Evolutionary conservation across 2,888 invertebrate genomes (phyloP), one percentile per base, ranked within the genome.

Genomic region (Epistrophella euchroma): DNA sequence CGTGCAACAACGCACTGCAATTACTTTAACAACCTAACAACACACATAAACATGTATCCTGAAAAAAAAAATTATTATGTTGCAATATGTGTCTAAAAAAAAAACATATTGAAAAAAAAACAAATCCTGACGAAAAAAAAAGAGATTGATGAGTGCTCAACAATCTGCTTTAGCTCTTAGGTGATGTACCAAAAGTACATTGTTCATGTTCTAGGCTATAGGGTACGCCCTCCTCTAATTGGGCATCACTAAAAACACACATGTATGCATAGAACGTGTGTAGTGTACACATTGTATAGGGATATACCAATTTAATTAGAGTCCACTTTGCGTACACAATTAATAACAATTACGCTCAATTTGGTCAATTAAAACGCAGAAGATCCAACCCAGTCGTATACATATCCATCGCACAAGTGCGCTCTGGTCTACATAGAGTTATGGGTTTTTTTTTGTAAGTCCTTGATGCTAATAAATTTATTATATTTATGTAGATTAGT

Each of bases 281-380:
- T 22, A 35, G 6, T 25, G 4, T 1, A 32, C 6, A 32, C 32
- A 32, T 32, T 7, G 6, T 19, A 13, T 19, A 13, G 19, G 37
- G 4, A 60, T 22, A 40, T 45, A 28, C 72, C 76, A 60, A 76
- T 85, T 86, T 86, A 86, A 86, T 86, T 86, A 86, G 77, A 73
- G 70, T 74, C 77, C 86, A 77, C 86, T 86, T 72, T 82, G 86
- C 56, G 82, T 77, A 55, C 77, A 77, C 82, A 78, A 86, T 86
- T 86, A 86, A 86, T 86, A 82, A 86, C 82, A 82, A 86, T 82
- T 86, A 86, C 74, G 82, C 82, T 82, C 86, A 82, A 86, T 86
- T 86, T 86, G 73, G 70, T 66, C 82, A 82, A 86, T 86, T 86
- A 82, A 77, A 86, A 78, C 58, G 55, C 62, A 52, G 47, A 62